Evolutionary conservation across 2,888 invertebrate species (phyloP), one percentile per base, ranked within the genome.

Genomic region (Xanthia togata): DNA sequence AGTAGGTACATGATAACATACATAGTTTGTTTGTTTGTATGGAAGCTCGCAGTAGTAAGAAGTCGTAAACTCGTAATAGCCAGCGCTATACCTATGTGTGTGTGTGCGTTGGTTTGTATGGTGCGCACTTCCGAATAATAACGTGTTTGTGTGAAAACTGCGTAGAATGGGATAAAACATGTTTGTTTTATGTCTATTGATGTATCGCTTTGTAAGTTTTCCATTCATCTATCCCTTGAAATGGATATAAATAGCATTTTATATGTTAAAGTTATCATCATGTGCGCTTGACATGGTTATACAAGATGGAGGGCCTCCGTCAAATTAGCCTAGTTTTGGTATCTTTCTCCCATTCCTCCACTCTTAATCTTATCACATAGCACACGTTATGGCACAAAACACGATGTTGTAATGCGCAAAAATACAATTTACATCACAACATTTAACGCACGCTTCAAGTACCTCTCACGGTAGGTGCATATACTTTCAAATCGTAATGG

Each of bases 111-210:
- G 55, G 26, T 68, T 53, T 59, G 73, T 68, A 63, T 67, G 69
- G 74, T 70, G 80, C 79, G 78, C 83, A 87, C 78, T 80, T 83
- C 86, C 79, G 68, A 85, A 87, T 83, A 87, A 78, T 83, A 78
- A 79, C 79, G 64, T 70, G 85, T 83, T 82, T 85, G 81, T 86
- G 83, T 83, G 79, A 83, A 86, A 82, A 87, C 81, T 87, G 83
- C 87, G 88, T 83, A 83, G 76, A 80, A 76, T 76, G 67, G 70
- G 73, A 79, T 83, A 69, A 73, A 72, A 76, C 73, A 77, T 81
- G 76, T 87, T 84, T 77, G 53, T 74, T 67, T 67, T 81, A 79
- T 76, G 65, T 77, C 50, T 76, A 70, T 76, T 82, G 79, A 76
- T 82, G 50, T 50, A 80, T 70, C 53, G 47, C 62, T 77, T 85